Base-by-base conservation (phyloP, 2,113 vertebrate species). In the Nothoprocta perdicaria region DNA sequence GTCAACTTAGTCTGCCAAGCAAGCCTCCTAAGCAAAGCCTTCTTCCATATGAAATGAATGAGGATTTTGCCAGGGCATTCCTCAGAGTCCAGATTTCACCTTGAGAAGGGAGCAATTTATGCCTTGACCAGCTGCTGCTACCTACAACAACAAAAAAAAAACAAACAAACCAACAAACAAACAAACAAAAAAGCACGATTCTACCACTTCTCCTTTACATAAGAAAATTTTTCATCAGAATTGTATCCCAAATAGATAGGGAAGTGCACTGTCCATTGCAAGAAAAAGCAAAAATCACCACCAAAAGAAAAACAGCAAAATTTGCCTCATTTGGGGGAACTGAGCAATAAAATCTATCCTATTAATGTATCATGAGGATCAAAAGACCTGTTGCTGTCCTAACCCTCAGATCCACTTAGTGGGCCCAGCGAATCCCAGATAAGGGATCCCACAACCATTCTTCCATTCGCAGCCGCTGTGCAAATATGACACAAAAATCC, bases 301-400 rank as follows among this genome's bases (percentile, higher is more conserved):
- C 11, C 48, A 48, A 48, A 22, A 23, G 18, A 48, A 8, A 23
- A 48, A 24, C 1, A 52, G 8, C 29, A 84, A 66, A 87, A 83
- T 2, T 29, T 63, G 5, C 26, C n/a, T 74, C 13, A 50, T 88
- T 61, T 12, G 31, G 46, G 63, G 50, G 38, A 87, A 63, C 4
- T 33, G 35, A 87, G n/a, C 8, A 89, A 68, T 41, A 77, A 65
- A 92, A 71, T 35, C 52, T 38, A 60, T 10, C 41, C 68, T 69
- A 35, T 80, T 85, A 78, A 85, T 55, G 14, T 57, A 57, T 16
- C 11, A 26, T 6, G 31, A 19, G 88, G 53, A 86, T 92, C 87
- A 91, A 92, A 92, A 91, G 65, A 76, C 26, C 38, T 95, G 79
- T 81, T 88, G 69, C 66, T 86, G 53, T 45, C 52, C 58, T 91